Conservation (phyloP, 2,797 vertebrate species). For the Sebastes minor region DNA sequence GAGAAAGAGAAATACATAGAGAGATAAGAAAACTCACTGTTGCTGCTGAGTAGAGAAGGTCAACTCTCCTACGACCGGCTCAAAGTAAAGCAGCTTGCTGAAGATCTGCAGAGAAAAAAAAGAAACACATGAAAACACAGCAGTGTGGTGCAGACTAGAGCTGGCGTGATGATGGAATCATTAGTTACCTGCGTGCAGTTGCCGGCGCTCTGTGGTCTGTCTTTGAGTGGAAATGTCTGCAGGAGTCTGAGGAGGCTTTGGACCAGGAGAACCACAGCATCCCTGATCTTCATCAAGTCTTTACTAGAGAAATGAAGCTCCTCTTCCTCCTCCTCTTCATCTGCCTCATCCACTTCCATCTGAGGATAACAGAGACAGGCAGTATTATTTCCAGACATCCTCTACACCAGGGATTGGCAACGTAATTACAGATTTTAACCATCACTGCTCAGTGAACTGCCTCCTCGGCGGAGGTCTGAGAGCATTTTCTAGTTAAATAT, state of each 20-base stretch:
- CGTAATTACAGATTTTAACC: too few species aligned
- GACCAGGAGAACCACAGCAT: conserved; percentile 82
- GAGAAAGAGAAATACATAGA: not conserved
- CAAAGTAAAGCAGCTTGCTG: conserved; percentile 86
- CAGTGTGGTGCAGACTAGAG: not conserved
- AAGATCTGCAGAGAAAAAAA: conserved; percentile 84
- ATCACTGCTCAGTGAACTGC: too few species aligned
- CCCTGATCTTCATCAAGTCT: conserved; percentile 84
- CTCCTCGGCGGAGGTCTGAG: too few species aligned
- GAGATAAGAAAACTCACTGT: conserved; percentile 77
- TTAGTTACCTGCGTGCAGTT: conserved; percentile 85
- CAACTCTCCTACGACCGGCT: conserved; percentile 79
- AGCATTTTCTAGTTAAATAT: too few species aligned
- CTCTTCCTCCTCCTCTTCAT: conserved; percentile 81
- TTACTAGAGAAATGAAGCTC: conserved; percentile 81
- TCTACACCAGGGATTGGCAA: not conserved
- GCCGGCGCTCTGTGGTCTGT: conserved; percentile 83
- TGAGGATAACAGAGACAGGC: not conserved
- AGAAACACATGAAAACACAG: not conserved
- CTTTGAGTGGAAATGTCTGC: conserved; percentile 86
- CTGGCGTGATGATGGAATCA: rapidly evolving
- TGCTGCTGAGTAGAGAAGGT: conserved; percentile 72
- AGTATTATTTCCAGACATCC: not conserved
- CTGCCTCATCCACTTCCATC: conserved; percentile 77
- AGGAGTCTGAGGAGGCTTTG: conserved; percentile 88